Evolutionary conservation across 2,797 vertebrate species (phyloP), one percentile per base, ranked within the genome.

Genomic region (Schizopygopsis pylzovi): DNA sequence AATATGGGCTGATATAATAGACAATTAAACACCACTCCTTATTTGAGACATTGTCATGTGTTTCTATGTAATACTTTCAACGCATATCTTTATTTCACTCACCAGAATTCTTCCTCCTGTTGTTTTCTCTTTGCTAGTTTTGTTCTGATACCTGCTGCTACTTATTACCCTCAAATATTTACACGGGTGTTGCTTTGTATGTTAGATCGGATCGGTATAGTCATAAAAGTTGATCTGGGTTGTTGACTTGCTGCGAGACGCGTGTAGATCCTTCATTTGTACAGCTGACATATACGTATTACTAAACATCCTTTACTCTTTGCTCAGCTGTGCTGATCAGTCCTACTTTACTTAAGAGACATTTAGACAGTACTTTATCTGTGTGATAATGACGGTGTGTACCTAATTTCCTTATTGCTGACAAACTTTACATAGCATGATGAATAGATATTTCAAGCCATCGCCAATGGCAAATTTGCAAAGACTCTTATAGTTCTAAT

Each of bases 151-250:
- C 88, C 84, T 91, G 90, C 75, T 90, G 81, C 85, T 76, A 75
- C 70, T 88, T 88, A 47, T 91, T 90, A 91, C 67, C 83, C 71
- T 90, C 90, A 95, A 95, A 95, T 95, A 95, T 95, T 95, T 90
- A 92, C 93, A 87, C 83, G 93, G 93, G 93, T 87, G 92, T 91
- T 88, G 78, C 88, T 82, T 81, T 54, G 39, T 83, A 86, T 79
- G 67, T 86, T 43, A 16, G 22, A n/a, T 33, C 22, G 1, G 12
- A 18, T 80, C 4, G 5, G 37, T 81, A 71, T 63, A 75, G 80
- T 61, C 28, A 78, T 76, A 43, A 82, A 73, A 12, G 11, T 33
- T 33, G 47, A 37, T 63, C 67, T 77, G 33, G 28, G 25, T 22
- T 49, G 56, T 13, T 49, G 59, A 33, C 82, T 75, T 39, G 10